Conservation (phyloP, 2,797 vertebrate species). For the Xiphophorus birchmanni region DNA sequence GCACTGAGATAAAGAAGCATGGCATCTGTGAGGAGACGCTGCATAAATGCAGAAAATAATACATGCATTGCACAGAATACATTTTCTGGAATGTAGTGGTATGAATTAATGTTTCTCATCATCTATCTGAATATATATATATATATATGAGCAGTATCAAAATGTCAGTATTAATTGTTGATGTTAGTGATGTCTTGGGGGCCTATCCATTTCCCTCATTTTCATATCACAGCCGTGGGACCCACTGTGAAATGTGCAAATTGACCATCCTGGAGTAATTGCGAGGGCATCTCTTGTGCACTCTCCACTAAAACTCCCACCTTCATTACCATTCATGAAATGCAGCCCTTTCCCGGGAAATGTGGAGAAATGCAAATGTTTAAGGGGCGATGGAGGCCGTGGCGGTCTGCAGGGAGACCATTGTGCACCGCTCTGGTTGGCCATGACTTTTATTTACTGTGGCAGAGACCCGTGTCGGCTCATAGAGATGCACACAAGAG, state of each 20-base stretch:
- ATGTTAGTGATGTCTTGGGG: constrained; percentile 67
- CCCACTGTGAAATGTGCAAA: constrained; percentile 77
- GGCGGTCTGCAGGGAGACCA: constrained; percentile 73
- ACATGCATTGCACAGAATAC: neutral
- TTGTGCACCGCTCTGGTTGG: constrained; percentile 76
- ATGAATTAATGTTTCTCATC: neutral
- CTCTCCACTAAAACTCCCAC: constrained; percentile 78
- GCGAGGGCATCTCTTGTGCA: constrained; percentile 75
- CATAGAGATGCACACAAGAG: constrained; percentile 55
- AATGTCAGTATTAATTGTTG: constrained; percentile 78
- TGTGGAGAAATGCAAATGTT: constrained; percentile 83
- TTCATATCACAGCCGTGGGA: constrained; percentile 77
- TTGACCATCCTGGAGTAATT: constrained; percentile 80
- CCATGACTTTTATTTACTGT: constrained; percentile 81
- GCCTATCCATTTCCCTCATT: constrained; percentile 79
- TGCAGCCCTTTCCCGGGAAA: constrained; percentile 79
- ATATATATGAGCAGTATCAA: neutral
- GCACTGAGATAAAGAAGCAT: constrained; percentile 44
- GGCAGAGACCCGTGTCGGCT: constrained; percentile 73
- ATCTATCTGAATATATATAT: neutral
- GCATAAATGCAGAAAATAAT: neutral
- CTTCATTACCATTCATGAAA: constrained; percentile 87
- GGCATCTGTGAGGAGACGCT: neutral
- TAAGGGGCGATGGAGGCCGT: constrained; percentile 65
- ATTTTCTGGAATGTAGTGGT: neutral